Percentiles rank a stretch among this genome's conserved stretches.
Evolutionary conservation across 2,888 invertebrate genomes (phyloP).

Genomic region (Trachelus iudaicus): DNA sequence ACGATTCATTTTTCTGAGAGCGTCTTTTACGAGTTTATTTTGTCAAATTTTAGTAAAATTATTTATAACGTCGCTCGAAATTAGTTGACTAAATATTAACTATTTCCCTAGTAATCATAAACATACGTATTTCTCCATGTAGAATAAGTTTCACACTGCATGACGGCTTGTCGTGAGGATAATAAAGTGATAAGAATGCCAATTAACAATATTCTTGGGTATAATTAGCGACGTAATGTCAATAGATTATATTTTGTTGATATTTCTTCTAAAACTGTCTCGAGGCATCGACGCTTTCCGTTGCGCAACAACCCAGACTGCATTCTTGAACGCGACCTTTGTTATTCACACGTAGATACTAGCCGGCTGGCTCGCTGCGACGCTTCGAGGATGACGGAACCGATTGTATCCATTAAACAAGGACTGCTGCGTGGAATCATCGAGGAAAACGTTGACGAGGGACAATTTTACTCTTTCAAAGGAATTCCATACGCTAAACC

Average conservation of each 20-base stretch:
- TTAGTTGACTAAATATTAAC: too few species aligned
- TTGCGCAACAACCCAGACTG: not conserved
- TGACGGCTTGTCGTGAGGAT: too few species aligned
- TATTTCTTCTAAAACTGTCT: too few species aligned
- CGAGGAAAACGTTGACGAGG: constrained; percentile 29
- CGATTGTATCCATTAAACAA: constrained; percentile 21
- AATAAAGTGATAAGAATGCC: not conserved
- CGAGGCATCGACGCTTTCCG: not conserved
- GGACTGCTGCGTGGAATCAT: constrained; percentile 39
- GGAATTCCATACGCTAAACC: constrained; percentile 52
- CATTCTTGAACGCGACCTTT: not conserved
- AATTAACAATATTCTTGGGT: not conserved
- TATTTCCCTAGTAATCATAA: too few species aligned
- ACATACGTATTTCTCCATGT: too few species aligned
- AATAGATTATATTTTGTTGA: too few species aligned
- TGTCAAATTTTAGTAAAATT: too few species aligned
- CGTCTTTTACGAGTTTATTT: too few species aligned
- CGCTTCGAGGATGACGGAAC: not conserved
- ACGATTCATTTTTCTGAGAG: too few species aligned
- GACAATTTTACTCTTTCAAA: constrained; percentile 39
- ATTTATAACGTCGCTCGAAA: too few species aligned
- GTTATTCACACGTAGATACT: not conserved
- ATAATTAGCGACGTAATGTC: not conserved
- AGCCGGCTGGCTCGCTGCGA: not conserved
- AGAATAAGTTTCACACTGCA: too few species aligned